Conservation (phyloP, 2,113 vertebrate species). For the Platysternon megacephalum region DNA sequence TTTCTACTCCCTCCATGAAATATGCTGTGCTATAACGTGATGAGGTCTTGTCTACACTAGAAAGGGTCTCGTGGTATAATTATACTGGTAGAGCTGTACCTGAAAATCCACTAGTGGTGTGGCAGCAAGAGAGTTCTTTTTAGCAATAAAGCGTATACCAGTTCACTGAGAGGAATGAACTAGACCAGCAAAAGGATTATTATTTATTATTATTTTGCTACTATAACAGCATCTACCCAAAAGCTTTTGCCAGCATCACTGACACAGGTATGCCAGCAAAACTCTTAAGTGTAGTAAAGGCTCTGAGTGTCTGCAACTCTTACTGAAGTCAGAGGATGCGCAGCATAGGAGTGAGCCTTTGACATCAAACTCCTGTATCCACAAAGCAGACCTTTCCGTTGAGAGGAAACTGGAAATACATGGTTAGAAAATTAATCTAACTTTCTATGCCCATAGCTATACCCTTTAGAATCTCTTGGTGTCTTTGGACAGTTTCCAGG, state of each 20-base stretch:
- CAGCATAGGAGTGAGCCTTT: neutral
- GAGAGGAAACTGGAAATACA: neutral
- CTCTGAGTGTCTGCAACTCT: rapidly evolving
- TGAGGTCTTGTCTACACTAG: neutral
- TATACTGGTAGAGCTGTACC: neutral
- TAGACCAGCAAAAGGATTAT: neutral
- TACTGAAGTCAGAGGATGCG: neutral
- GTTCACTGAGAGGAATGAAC: neutral
- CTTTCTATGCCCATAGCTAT: neutral
- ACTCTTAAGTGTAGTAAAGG: neutral
- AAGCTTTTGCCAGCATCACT: neutral
- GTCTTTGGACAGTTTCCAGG: neutral
- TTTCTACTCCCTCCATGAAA: neutral
- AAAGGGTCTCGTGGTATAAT: neutral
- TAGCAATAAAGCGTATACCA: neutral
- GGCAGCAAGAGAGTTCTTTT: neutral
- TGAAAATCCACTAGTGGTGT: neutral
- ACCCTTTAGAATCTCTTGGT: neutral
- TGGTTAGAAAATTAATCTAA: neutral
- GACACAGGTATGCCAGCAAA: neutral
- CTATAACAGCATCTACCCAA: neutral
- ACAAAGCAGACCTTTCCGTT: neutral
- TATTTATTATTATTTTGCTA: neutral
- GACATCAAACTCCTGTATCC: neutral
- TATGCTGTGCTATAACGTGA: neutral